A percentile compares a stretch with the other conserved stretches of the same genome.
phyloP scores from a whole-genome alignment of 2,888 invertebrate genomes.

The Linhomoeus sp. region DNA sequence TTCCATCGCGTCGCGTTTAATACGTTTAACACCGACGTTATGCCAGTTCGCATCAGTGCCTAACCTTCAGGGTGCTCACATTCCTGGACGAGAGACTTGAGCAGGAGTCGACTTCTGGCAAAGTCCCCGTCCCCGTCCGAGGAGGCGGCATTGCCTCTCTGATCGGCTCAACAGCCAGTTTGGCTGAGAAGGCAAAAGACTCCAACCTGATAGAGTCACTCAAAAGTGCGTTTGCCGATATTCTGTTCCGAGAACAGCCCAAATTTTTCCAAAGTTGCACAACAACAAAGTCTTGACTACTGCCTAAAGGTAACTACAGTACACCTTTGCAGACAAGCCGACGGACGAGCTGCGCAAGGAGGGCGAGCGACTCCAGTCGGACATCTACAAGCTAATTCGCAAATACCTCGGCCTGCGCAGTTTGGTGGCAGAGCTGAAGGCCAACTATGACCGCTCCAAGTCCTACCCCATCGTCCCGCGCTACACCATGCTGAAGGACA shows the following conservation, averaged over 20 bases:
- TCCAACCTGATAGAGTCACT: slow-evolving; percentile 14
- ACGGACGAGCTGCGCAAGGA: slow-evolving; percentile 75
- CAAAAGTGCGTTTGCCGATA: slow-evolving; percentile 10
- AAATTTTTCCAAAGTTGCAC: too few relatives aligned
- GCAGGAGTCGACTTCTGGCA: slow-evolving; percentile 7
- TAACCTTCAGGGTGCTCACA: slow-evolving; percentile 16
- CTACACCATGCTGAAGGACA: slow-evolving; percentile 84
- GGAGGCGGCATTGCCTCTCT: slow-evolving; percentile 21
- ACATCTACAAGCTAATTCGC: slow-evolving; percentile 68
- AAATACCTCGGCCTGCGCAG: slow-evolving; percentile 73
- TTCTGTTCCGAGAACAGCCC: background rate
- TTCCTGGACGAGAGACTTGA: slow-evolving; percentile 16
- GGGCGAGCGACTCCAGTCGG: slow-evolving; percentile 80
- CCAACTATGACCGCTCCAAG: slow-evolving; percentile 73
- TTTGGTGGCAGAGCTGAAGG: slow-evolving; percentile 66
- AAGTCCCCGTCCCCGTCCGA: too few relatives aligned
- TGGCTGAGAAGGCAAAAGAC: slow-evolving; percentile 20
- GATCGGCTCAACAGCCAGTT: slow-evolving; percentile 16
- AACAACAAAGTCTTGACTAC: too few relatives aligned
- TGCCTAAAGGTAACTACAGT: too few relatives aligned
- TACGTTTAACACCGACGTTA: too few relatives aligned
- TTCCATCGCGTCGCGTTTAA: too few relatives aligned
- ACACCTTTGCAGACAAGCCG: slow-evolving; percentile 60
- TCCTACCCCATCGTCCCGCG: slow-evolving; percentile 79
- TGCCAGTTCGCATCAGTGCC: too few relatives aligned